Conservation (phyloP, 2,888 invertebrate species). For the Endotricha flammealis region DNA sequence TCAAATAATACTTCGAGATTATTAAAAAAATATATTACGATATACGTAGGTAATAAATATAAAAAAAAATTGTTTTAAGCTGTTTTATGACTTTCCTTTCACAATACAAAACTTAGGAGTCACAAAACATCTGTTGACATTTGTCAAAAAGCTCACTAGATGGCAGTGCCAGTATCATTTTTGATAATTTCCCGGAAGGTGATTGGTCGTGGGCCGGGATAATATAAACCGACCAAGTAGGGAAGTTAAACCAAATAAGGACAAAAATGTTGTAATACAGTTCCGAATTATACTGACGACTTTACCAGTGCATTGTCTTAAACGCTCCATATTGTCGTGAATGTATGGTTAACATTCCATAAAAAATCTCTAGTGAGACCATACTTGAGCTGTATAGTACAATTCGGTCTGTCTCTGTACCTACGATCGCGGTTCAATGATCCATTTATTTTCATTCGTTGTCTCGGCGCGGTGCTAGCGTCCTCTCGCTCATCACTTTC, state of each 20-base stretch:
- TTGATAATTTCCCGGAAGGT: slow-evolving; percentile 23
- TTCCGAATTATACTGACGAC: slow-evolving; percentile 35
- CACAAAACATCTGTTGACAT: background rate
- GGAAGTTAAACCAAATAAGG: slow-evolving; percentile 43
- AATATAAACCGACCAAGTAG: slow-evolving; percentile 50
- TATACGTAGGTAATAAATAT: too few relatives aligned
- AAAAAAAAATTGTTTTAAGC: too few relatives aligned
- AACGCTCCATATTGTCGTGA: slow-evolving; percentile 15
- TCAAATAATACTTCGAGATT: background rate
- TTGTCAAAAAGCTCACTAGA: slow-evolving; percentile 29
- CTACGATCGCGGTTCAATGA: slow-evolving; percentile 45
- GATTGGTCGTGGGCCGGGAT: slow-evolving; percentile 42
- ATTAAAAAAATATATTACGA: background rate
- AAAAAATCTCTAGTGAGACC: slow-evolving; percentile 20
- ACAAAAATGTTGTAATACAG: slow-evolving; percentile 40
- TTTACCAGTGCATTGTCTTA: background rate
- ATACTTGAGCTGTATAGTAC: slow-evolving; percentile 11
- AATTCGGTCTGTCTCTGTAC: slow-evolving; percentile 23
- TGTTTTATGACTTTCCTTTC: too few relatives aligned
- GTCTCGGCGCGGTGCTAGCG: slow-evolving; percentile 59
- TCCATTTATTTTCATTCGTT: slow-evolving; percentile 53
- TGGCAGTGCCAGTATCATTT: slow-evolving; percentile 31
- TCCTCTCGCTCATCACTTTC: slow-evolving; percentile 58
- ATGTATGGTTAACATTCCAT: slow-evolving; percentile 19
- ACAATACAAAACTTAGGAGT: too few relatives aligned